These are phyloP conservation scores for Leuciscus idus DNA, from an alignment of 2,113 vertebrate species.

Conservation along the genomic window DNA sequence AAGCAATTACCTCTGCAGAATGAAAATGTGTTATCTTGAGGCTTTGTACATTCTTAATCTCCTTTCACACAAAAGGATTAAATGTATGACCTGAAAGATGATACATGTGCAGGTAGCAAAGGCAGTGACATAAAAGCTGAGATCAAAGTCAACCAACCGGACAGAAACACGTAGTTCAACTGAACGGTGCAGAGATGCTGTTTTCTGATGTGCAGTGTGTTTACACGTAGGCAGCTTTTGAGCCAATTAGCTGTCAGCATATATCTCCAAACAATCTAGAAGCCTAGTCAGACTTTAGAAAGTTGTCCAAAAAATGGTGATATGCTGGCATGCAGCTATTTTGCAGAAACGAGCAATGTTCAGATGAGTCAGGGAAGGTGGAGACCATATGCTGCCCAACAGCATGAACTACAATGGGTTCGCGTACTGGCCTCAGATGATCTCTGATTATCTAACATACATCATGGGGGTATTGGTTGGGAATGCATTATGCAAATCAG, in stretches of 20 bases:
- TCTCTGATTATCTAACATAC: background rate
- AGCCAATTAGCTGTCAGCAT: slow-evolving; percentile 53
- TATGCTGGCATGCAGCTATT: slow-evolving; percentile 24
- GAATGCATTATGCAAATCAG: background rate
- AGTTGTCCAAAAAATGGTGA: slow-evolving; percentile 28
- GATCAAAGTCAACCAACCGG: slow-evolving; percentile 33
- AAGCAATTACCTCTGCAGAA: slow-evolving; percentile 11
- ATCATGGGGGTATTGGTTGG: background rate
- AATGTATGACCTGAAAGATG: slow-evolving; percentile 25
- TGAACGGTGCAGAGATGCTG: slow-evolving; percentile 31
- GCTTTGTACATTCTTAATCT: slow-evolving; percentile 30
- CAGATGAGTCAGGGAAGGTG: slow-evolving; percentile 24
- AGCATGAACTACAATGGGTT: background rate
- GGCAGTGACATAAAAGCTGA: slow-evolving; percentile 38
- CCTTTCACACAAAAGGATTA: background rate
- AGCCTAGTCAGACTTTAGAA: slow-evolving; percentile 27
- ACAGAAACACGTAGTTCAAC: slow-evolving; percentile 20
- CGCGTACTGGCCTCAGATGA: background rate
- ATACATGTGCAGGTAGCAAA: slow-evolving; percentile 28
- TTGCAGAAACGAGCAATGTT: slow-evolving; percentile 7
- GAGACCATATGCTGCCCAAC: background rate
- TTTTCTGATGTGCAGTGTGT: slow-evolving; percentile 34
- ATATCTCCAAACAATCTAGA: slow-evolving; percentile 53
- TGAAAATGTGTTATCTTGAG: slow-evolving; percentile 17
- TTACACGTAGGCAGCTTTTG: slow-evolving; percentile 47